Percentiles rank a stretch among this genome's conserved stretches.
Evolutionary conservation across 2,113 vertebrate genomes (phyloP).

Genomic region (Pedetes capensis): DNA sequence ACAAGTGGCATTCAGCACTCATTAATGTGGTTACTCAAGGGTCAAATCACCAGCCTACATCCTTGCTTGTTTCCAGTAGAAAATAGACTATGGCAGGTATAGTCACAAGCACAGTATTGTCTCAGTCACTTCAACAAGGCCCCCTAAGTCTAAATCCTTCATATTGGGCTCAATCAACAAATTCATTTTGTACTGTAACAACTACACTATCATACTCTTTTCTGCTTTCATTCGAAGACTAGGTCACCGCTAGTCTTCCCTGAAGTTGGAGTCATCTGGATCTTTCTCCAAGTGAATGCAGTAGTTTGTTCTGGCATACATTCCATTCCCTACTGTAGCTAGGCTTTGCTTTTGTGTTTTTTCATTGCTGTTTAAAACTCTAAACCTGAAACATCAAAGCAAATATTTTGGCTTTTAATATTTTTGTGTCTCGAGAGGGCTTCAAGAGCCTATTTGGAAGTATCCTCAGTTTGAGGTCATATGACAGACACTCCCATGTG

Average conservation of each 20-base stretch:
- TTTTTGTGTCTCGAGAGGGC: not conserved
- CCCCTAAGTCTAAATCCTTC: not conserved
- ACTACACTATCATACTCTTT: not conserved
- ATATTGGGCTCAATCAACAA: not conserved
- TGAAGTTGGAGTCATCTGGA: not conserved
- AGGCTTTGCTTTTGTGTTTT: not conserved
- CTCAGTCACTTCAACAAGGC: not conserved
- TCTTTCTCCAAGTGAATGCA: not conserved
- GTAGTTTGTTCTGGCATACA: not conserved
- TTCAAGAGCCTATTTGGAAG: not conserved
- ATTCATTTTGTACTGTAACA: not conserved
- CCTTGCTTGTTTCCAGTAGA: not conserved
- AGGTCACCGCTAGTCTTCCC: not conserved
- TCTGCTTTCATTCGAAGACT: too few species aligned
- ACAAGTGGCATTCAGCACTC: not conserved
- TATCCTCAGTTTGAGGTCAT: too few species aligned
- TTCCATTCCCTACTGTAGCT: not conserved
- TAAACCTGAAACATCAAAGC: not conserved
- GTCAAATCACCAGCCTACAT: not conserved
- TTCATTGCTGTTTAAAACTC: not conserved
- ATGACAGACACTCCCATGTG: too few species aligned
- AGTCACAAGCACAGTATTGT: too few species aligned
- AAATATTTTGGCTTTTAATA: not conserved
- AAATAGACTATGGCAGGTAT: too few species aligned
- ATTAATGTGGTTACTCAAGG: not conserved